Conservation (phyloP, 2,888 invertebrate species). For the Eueremaeus valkanovi region DNA sequence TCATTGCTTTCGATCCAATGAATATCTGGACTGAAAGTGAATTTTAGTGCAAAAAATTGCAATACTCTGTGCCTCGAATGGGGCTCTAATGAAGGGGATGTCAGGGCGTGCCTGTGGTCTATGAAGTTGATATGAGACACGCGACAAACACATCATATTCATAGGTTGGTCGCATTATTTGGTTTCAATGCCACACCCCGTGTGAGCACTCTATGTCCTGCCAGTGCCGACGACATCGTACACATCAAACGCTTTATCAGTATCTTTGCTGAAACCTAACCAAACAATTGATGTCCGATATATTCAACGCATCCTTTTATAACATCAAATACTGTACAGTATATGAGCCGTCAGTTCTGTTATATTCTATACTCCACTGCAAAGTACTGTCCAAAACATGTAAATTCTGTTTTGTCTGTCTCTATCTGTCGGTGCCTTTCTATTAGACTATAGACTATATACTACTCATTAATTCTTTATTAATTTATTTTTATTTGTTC, state of each 20-base stretch:
- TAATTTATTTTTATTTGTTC: constrained; percentile 4
- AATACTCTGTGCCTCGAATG: constrained; percentile 25
- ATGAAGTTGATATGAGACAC: constrained; percentile 32
- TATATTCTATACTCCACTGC: not conserved
- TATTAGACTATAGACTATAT: too few relatives aligned
- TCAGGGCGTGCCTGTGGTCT: constrained; percentile 36
- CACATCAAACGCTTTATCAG: constrained; percentile 25
- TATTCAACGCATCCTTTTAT: not conserved
- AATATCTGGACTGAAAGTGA: constrained; percentile 1
- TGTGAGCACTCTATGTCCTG: constrained; percentile 14
- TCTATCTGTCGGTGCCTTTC: not conserved
- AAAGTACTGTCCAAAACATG: not conserved
- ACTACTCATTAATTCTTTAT: not conserved
- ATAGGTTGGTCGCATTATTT: constrained; percentile 37
- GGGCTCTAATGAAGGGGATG: constrained; percentile 36
- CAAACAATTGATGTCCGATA: constrained; percentile 28
- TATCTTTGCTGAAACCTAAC: constrained; percentile 3
- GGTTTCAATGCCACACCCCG: constrained; percentile 36
- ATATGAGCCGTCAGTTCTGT: not conserved
- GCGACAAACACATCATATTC: constrained; percentile 36
- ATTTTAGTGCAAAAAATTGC: constrained; percentile 34
- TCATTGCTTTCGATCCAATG: constrained; percentile 18
- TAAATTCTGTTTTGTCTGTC: not conserved
- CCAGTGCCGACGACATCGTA: constrained; percentile 13
- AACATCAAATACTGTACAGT: not conserved